Base-by-base conservation (phyloP, 1,140 invertebrate species). In the Drosophila mauritiana region DNA sequence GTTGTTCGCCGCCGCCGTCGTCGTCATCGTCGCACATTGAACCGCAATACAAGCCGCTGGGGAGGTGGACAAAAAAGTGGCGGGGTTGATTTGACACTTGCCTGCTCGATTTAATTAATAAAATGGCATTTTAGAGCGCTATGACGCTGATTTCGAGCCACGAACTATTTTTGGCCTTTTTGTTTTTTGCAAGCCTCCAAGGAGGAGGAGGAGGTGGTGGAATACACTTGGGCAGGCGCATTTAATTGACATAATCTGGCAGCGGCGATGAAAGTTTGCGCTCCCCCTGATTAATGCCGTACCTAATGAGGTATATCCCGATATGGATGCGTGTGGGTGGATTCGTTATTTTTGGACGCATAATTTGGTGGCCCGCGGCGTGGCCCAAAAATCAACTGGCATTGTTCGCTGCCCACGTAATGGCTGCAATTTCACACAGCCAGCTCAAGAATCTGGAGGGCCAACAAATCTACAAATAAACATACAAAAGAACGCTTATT, bases 31-130 rank as follows among this genome's bases (percentile, higher is more conserved):
- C 62, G 84, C 84, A 88, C 84, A 89, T 89, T 84, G 80, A 88
- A 84, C 84, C 84, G 61, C 80, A 89, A 45, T 68, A 82, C 78
- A 74, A 78, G 82, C 82, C 81, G 40, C 83, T 73, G 40, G 39
- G 49, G 46, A 20, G 20, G 39, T 22, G 52, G 27, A 12, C n/a
- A 34, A 46, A 25, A 22, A 13, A 22, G 20, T 22, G 20, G 7
- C 17, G 36, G 40, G 17, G 20, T 45, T 89, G 80, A 78, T 89
- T 89, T 89, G 84, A 80, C 85, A 89, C 80, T 89, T 68, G 84
- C 63, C 84, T 78, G 84, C 88, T 88, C 80, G 77, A 72, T 80
- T 84, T 89, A 89, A 89, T 89, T 84, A 89, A 89, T 89, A 89
- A 80, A 88, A 89, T 70, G 69, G 64, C 77, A 73, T 84, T 90